phyloP scores from a whole-genome alignment of 2,113 vertebrate species.

The Microtus ochrogaster region DNA sequence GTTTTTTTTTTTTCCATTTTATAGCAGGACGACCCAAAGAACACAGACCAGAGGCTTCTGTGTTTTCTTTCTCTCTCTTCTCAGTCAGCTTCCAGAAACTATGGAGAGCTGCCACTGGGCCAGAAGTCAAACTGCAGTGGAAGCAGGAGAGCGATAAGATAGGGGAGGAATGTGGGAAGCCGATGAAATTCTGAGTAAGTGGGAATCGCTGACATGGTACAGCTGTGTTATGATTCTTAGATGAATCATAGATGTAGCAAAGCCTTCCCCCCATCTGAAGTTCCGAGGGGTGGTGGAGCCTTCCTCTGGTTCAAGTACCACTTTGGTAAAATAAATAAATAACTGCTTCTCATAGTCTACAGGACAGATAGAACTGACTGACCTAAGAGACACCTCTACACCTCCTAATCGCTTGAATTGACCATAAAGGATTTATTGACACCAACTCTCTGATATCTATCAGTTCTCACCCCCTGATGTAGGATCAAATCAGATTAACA shows the following conservation, averaged over 20 bases:
- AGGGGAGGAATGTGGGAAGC: neutral
- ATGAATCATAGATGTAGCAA: neutral
- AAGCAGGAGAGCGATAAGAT: neutral
- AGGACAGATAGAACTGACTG: neutral
- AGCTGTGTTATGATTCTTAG: neutral
- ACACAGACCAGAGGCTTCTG: neutral
- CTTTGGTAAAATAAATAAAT: neutral
- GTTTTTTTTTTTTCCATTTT: neutral
- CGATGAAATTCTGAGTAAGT: neutral
- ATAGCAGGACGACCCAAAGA: neutral
- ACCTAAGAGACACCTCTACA: neutral
- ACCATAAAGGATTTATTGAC: neutral
- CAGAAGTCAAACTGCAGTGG: neutral
- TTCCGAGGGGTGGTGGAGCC: neutral
- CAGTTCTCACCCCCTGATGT: neutral
- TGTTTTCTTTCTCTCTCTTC: neutral
- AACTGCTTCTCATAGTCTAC: neutral
- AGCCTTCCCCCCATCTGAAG: neutral
- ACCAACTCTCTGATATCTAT: neutral
- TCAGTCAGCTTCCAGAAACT: neutral
- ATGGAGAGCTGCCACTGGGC: neutral
- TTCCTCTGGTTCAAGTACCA: neutral
- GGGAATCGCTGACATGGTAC: neutral
- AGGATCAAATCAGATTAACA: neutral
- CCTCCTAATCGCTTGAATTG: neutral